Percentiles rank a stretch among this genome's conserved stretches.
phyloP scores from a whole-genome alignment of 2,113 vertebrate species.

The Dromaius novaehollandiae region DNA sequence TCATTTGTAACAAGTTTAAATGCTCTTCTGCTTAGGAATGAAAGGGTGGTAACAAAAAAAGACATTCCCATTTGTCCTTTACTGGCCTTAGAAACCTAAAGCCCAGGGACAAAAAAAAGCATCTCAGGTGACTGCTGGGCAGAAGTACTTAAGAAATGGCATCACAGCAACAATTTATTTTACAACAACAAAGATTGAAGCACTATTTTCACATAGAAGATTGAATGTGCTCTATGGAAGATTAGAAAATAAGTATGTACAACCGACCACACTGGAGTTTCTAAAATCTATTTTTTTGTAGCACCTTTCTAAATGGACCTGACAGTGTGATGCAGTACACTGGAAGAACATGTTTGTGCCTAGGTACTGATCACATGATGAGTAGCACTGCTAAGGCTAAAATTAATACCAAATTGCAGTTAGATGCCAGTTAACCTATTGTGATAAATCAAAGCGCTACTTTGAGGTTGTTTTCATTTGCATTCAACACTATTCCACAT shows the following conservation, averaged over 20 bases:
- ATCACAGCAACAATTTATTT: neutral
- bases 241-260: neutral
- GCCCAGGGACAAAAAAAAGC: neutral
- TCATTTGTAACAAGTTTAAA: neutral
- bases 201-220: neutral
- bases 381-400: neutral
- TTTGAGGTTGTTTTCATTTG: neutral
- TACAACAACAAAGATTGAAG: neutral
- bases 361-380: neutral
- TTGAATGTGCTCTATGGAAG: neutral
- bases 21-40: constrained; percentile 5
- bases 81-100: constrained; percentile 17
- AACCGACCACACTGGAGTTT: neutral
- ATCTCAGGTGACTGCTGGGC: neutral
- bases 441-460: neutral
- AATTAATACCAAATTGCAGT: neutral
- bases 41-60: neutral
- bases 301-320: neutral
- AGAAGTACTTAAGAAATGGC: constrained; percentile 7
- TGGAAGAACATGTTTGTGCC: neutral
- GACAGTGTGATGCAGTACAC: accelerated
- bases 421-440: neutral
- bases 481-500: neutral
- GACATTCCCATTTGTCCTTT: neutral
- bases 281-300: neutral